Evolutionary conservation across 2,888 invertebrate species (phyloP).

Genomic region (Esperia sulphurella): DNA sequence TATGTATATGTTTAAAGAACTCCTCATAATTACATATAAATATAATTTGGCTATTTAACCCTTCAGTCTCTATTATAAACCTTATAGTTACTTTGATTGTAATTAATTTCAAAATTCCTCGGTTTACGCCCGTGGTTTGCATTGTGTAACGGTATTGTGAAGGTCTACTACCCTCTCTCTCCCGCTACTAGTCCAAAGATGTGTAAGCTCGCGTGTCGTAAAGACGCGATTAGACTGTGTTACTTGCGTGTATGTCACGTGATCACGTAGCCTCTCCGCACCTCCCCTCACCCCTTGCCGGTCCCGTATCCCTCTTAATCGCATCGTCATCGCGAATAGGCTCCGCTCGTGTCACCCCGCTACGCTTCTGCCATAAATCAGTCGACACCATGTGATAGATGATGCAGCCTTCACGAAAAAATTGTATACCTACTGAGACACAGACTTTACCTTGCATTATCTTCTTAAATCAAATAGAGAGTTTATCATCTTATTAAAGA

Average conservation of each 20-base stretch:
- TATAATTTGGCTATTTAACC: neutral
- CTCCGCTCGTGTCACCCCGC: conserved; percentile 57
- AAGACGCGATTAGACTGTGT: conserved; percentile 28
- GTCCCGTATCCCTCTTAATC: conserved; percentile 44
- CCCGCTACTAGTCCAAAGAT: conserved; percentile 36
- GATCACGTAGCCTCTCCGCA: conserved; percentile 33
- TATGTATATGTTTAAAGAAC: neutral
- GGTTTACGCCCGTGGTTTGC: conserved; percentile 14
- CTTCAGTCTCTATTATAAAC: too few relatives aligned
- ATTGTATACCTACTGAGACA: conserved; percentile 23
- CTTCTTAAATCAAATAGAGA: conserved; percentile 13
- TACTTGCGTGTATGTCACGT: conserved; percentile 43
- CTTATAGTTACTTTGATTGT: conserved; percentile 8
- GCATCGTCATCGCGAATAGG: conserved; percentile 67
- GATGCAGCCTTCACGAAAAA: conserved; percentile 52
- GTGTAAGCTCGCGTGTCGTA: conserved; percentile 39
- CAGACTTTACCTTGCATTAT: conserved; percentile 34
- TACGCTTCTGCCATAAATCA: conserved; percentile 69
- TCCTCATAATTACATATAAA: too few relatives aligned
- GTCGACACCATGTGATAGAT: conserved; percentile 65
- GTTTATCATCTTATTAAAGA: too few relatives aligned
- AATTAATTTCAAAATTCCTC: conserved; percentile 14
- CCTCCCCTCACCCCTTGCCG: conserved; percentile 21
- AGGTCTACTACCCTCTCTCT: conserved; percentile 10
- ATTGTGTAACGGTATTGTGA: conserved; percentile 16